These are phyloP conservation scores for Eudyptes chrysolophus DNA, from an alignment of 2,113 vertebrate species.

Conservation along the genomic window DNA sequence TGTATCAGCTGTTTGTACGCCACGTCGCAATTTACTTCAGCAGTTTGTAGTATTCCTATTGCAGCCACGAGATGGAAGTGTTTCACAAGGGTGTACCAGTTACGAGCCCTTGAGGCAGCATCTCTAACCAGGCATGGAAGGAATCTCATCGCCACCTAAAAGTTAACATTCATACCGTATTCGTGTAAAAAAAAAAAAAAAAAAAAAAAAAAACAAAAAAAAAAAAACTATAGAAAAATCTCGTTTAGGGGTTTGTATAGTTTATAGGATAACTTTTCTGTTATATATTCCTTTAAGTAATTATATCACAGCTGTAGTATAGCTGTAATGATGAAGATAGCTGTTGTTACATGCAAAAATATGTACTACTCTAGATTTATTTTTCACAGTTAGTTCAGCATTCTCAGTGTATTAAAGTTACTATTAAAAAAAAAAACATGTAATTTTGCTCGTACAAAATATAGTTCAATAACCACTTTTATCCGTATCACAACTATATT, in stretches of 20 bases:
- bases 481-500: neutral
- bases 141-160: neutral
- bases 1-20: no score
- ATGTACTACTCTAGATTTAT: accelerated
- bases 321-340: neutral
- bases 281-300: accelerated
- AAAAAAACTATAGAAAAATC: neutral
- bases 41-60: neutral
- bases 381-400: neutral
- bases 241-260: neutral
- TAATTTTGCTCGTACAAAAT: neutral
- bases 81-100: slow-evolving; percentile 1
- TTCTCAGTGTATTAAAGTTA: neutral
- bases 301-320: neutral
- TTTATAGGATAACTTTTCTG: neutral
- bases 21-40: neutral
- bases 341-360: neutral
- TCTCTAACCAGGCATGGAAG: neutral
- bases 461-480: neutral
- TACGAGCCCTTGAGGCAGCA: neutral
- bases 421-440: accelerated
- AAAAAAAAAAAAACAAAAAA: no score
- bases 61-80: slow-evolving; percentile 63
- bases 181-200: neutral
- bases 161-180: neutral